Conservation (phyloP, 2,888 invertebrate species). For the Celastrina argiolus region DNA sequence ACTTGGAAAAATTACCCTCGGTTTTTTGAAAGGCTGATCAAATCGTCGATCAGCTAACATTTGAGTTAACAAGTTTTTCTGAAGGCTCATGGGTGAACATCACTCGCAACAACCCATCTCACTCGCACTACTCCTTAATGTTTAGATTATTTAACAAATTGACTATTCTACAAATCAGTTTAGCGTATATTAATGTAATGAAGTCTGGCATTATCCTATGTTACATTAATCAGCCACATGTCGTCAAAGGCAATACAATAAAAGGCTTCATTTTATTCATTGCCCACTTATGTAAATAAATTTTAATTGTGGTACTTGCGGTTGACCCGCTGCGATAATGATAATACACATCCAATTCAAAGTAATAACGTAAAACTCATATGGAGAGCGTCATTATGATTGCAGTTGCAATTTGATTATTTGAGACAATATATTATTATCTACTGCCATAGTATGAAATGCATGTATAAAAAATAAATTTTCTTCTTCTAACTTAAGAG, state of each 20-base stretch:
- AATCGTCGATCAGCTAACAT: too few species aligned
- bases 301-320: slow-evolving; percentile 16
- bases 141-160: too few species aligned
- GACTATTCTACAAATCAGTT: too few species aligned
- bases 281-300: slow-evolving; percentile 20
- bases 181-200: neutral
- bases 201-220: neutral
- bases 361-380: slow-evolving; percentile 5
- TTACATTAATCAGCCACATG: neutral
- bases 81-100: too few species aligned
- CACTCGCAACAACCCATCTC: too few species aligned
- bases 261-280: slow-evolving; percentile 17
- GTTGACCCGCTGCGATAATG: slow-evolving; percentile 8
- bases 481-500: too few species aligned
- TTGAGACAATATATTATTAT: neutral
- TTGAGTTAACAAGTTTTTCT: too few species aligned
- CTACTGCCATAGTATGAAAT: too few species aligned
- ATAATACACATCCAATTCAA: slow-evolving; percentile 7
- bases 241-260: slow-evolving; percentile 9
- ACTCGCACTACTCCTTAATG: too few species aligned
- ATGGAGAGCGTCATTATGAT: neutral
- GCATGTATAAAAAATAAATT: too few species aligned
- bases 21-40: too few species aligned
- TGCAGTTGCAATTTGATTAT: neutral
- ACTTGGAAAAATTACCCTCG: too few species aligned